Evolutionary conservation across 1,140 invertebrate species (phyloP), one percentile per base, ranked within the genome.

Genomic region (Pteromalus puparum): DNA sequence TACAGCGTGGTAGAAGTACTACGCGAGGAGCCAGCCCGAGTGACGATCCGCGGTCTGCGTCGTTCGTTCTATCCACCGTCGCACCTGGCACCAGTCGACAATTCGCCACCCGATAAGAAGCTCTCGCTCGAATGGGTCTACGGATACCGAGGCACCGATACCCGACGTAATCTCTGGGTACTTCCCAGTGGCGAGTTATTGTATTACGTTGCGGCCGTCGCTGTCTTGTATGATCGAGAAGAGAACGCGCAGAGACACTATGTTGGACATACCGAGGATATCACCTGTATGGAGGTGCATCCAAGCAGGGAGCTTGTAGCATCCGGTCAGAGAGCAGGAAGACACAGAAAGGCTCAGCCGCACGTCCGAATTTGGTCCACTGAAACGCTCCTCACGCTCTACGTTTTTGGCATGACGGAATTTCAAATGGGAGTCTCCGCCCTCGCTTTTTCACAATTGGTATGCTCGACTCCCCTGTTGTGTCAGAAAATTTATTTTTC

Each of bases 281-380:
- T 99, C 85, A 93, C 91, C 34, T 93, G 92, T 79, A 93, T 93
- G 92, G 92, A 94, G 94, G 90, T 96, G 94, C 98, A 99, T 92
- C 97, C 98, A 0, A 98, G 97, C 5, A 95, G 97, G 30, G 96
- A 98, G 90, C 94, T 98, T 85, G 97, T 99, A 6, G 98, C 98
- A 2, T 98, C 97, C 0, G 98, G 98, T 5, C 98, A 99, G 92
- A 95, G 95, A 87, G 96, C 96, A 0, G 97, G 97, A 0, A 94
- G 96, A 61, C 96, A 97, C 87, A 94, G 96, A 48, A 96, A 97
- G 87, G 96, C 96, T 38, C 96, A 98, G 93, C 97, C 98, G 1
- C 98, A 99, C 90, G 97, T 99, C 12, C 94, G 98, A 61, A 97
- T 99, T 86, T 99, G 98, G 98, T 97, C 97, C 88, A 97, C 97